Evolutionary conservation across 2,113 vertebrate genomes (phyloP), one percentile per base, ranked within the genome.

Genomic region (Neogobius melanostomus): DNA sequence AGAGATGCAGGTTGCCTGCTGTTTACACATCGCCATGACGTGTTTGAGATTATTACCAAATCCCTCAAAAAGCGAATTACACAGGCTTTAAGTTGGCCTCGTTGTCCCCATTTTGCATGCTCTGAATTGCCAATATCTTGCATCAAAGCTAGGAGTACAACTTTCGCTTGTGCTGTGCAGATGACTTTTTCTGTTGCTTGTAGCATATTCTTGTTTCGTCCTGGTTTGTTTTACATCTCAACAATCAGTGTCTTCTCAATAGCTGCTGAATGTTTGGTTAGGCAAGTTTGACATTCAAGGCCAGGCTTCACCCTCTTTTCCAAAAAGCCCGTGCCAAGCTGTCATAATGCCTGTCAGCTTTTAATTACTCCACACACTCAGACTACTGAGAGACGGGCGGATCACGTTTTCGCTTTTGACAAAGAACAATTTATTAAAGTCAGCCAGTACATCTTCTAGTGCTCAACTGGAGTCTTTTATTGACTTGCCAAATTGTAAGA

Each of bases 251-350:
- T 59, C 28, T 59, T 14, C 11, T 42, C 11, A 28, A 59, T 36
- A 61, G 45, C 12, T 61, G 59, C 59, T 61, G 12, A 60, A 60
- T 42, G 57, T 60, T 21, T 21, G 57, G 57, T 42, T 60, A 43
- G 28, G 12, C 44, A n/a, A 14, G 1, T n/a, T 15, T 43, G 14
- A 61, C 14, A 8, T 44, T 36, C 42, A 15, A 14, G 42, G 59
- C 59, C 59, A n/a, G 15, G 59, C 36, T 61, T 61, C 59, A 61
- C 42, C 59, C 59, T 44, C 59, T 44, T 61, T 61, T 44, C 57
- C 11, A 59, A 12, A 11, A 59, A 12, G 28, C 6, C 59, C 59
- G 15, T 61, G 59, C 59, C 59, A 61, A 61, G 59, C 59, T n/a
- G 59, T 61, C 59, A 61, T 45, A 43, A n/a, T 42, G 4, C 42